Percentiles rank a stretch among this genome's conserved stretches.
Conservation (phyloP, 2,888 invertebrate species). For the Synanthedon formicaeformis region DNA sequence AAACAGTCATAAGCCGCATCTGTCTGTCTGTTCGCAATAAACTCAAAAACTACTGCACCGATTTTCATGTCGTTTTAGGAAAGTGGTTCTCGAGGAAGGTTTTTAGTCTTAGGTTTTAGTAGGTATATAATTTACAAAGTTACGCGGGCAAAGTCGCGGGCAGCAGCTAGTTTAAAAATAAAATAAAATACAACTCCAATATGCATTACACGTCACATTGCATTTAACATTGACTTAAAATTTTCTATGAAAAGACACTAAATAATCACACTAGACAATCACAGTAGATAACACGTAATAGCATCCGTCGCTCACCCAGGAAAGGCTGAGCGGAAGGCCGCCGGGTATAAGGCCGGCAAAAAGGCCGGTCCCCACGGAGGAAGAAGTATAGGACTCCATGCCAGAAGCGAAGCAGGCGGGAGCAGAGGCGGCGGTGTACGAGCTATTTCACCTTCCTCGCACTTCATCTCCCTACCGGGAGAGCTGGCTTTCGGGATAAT, state of each 20-base stretch:
- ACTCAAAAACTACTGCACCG: no score
- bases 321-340: constrained; percentile 77
- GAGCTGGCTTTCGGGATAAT: constrained; percentile 66
- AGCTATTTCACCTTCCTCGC: constrained; percentile 57
- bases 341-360: constrained; percentile 78
- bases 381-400: constrained; percentile 81
- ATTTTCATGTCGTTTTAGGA: no score
- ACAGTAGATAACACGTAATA: not conserved
- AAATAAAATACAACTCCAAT: no score
- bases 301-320: constrained; percentile 74
- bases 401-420: constrained; percentile 75
- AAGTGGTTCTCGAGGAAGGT: no score
- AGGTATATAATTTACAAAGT: no score
- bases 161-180: no score
- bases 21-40: no score
- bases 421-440: constrained; percentile 51
- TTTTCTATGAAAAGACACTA: not conserved
- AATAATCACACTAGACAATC: no score
- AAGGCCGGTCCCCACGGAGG: constrained; percentile 82
- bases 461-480: constrained; percentile 67
- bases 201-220: not conserved
- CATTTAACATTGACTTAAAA: not conserved
- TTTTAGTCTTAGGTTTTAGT: no score
- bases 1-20: no score
- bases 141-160: no score